Percentiles rank a stretch among this genome's conserved stretches.
These are phyloP conservation scores for Apteryx owenii DNA, from an alignment of 2,113 vertebrate species.

Conservation along the genomic window DNA sequence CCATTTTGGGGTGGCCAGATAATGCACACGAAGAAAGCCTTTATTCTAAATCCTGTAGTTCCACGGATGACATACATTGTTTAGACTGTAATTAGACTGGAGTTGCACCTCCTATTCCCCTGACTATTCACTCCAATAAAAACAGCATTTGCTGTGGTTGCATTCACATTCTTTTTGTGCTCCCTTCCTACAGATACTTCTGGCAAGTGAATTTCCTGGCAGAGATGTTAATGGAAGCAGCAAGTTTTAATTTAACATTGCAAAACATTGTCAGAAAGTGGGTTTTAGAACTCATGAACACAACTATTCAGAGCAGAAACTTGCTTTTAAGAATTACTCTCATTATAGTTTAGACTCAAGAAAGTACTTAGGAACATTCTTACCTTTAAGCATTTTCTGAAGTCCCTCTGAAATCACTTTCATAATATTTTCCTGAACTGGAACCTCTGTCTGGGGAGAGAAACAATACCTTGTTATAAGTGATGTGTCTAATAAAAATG, in stretches of 20 bases:
- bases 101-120: neutral
- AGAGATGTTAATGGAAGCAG: neutral
- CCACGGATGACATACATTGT: neutral
- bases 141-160: neutral
- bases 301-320: neutral
- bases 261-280: neutral
- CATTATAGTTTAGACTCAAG: neutral
- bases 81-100: neutral
- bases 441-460: neutral
- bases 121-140: neutral
- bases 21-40: neutral
- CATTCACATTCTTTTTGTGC: neutral
- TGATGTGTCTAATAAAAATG: conserved; percentile 25
- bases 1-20: neutral
- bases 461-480: conserved; percentile 39
- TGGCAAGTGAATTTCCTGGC: conserved; percentile 11
- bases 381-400: conserved; percentile 7
- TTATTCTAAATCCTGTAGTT: neutral
- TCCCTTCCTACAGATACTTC: neutral
- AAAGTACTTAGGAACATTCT: neutral
- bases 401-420: neutral
- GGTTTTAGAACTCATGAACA: conserved; percentile 11
- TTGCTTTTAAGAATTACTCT: conserved; percentile 4
- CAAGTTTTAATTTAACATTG: neutral
- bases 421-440: conserved; percentile 24